Conservation (phyloP, 2,797 vertebrate species). For the Lepilemur septentrionalis region DNA sequence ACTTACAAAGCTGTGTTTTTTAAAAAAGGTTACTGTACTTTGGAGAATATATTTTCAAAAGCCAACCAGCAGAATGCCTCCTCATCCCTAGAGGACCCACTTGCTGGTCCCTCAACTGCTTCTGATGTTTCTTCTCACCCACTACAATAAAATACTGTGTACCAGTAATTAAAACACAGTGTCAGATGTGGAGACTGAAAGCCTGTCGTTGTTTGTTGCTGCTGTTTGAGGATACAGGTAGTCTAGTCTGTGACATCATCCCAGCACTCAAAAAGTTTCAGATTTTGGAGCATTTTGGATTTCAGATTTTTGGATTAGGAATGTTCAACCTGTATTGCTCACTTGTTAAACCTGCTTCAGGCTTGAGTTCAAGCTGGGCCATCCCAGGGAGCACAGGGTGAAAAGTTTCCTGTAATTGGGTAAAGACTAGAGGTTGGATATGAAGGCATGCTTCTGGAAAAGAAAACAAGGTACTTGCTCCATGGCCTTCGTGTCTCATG, state of each 20-base stretch:
- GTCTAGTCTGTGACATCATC: not conserved
- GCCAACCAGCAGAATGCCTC: not conserved
- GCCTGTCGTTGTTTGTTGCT: not conserved
- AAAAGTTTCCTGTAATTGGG: not conserved
- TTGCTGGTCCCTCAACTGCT: not conserved
- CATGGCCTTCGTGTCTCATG: not conserved
- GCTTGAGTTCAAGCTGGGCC: not conserved
- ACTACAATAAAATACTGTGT: not conserved
- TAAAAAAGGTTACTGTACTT: not conserved
- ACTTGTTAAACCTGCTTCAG: not conserved
- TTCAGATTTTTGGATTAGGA: not conserved
- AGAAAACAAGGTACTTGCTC: not conserved
- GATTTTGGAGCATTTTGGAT: not conserved
- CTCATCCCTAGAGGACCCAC: not conserved
- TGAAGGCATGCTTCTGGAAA: not conserved
- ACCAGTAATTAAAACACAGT: not conserved
- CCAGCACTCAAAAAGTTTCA: not conserved
- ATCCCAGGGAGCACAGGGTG: not conserved
- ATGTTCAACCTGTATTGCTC: not conserved
- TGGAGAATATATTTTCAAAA: not conserved
- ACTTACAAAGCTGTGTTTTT: not conserved
- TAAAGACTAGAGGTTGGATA: not conserved
- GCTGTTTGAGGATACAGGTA: not conserved
- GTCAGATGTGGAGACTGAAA: not conserved
- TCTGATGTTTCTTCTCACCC: not conserved